Percentiles rank a stretch among this genome's conserved stretches.
Evolutionary conservation across 2,113 vertebrate genomes (phyloP).

Genomic region (Zootoca vivipara): DNA sequence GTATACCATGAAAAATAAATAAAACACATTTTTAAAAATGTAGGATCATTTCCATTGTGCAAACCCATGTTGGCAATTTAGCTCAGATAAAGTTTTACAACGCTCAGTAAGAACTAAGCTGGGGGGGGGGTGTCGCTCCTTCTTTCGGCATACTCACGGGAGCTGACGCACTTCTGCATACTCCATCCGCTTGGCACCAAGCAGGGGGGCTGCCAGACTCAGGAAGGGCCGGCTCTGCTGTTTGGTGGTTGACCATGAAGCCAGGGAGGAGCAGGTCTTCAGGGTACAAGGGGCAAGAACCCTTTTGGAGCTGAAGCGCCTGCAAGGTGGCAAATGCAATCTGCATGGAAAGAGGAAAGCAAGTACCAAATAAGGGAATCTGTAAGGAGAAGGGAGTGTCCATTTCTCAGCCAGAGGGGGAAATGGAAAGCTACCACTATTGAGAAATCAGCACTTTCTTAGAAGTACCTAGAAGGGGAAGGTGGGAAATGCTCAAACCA

Average conservation of each 20-base stretch:
- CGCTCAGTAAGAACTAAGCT: neutral
- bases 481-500: neutral
- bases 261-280: conserved; percentile 27
- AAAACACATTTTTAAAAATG: no score
- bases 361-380: neutral
- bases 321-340: conserved; percentile 18
- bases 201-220: conserved; percentile 62
- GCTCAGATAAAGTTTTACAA: neutral
- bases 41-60: no score
- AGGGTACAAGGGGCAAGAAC: conserved; percentile 30
- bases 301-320: conserved; percentile 60
- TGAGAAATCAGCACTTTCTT: neutral
- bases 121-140: no score
- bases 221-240: conserved; percentile 70
- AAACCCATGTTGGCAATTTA: neutral
- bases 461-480: neutral
- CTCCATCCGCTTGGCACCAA: conserved; percentile 67
- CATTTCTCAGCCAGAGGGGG: neutral
- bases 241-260: neutral
- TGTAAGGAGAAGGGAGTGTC: no score
- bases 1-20: no score
- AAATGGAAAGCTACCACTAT: neutral
- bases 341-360: neutral
- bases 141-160: conserved; percentile 55
- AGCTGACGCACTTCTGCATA: conserved; percentile 72